A percentile compares a stretch with the other conserved stretches of the same genome.
Conservation (phyloP, 1,140 invertebrate species). For the Theocolax elegans region DNA sequence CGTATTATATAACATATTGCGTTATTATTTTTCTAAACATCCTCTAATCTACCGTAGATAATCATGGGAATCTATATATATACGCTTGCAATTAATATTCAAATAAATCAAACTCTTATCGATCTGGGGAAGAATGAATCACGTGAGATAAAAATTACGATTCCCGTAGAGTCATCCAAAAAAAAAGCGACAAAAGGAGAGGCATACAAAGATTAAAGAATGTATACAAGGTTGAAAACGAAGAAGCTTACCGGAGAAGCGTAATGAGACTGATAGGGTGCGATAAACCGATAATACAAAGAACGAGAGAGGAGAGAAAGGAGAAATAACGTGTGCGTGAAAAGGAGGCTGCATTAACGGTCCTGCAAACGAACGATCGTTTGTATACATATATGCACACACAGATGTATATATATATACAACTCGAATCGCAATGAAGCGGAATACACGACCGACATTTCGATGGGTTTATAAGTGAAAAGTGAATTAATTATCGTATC, state of each 20-base stretch:
- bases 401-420: no score
- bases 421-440: no score
- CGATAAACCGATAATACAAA: neutral
- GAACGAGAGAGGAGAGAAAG: neutral
- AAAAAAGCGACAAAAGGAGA: neutral
- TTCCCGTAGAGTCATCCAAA: neutral
- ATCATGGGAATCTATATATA: no score
- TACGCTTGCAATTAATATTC: slow-evolving; percentile 3
- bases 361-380: slow-evolving; percentile 7
- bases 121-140: neutral
- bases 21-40: no score
- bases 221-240: no score
- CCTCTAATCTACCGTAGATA: no score
- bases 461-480: neutral
- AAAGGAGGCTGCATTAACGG: slow-evolving; percentile 51
- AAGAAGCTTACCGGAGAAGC: no score
- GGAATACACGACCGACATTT: slow-evolving; percentile 24
- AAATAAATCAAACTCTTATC: neutral
- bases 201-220: no score
- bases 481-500: no score
- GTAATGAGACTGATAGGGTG: neutral
- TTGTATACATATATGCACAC: no score
- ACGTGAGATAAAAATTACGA: neutral
- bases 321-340: neutral
- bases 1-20: no score